Evolutionary conservation across 1,140 invertebrate species (phyloP).

Genomic region (Babylonia areolata): DNA sequence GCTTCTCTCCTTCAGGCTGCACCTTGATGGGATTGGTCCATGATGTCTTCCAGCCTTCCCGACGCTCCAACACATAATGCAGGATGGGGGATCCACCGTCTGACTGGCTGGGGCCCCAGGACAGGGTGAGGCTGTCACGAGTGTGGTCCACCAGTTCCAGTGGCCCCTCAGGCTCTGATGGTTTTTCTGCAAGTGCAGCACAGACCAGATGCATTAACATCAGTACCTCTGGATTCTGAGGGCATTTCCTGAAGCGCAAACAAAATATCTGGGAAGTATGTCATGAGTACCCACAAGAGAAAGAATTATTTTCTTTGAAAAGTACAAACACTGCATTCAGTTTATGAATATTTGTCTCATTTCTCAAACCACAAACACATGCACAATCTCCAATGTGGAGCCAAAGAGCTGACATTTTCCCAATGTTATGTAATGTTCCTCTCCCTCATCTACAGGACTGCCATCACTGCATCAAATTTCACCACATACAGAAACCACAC

Average conservation of each 20-base stretch:
- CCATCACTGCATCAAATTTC: too few species aligned
- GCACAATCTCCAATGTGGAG: too few species aligned
- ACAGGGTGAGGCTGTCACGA: slow-evolving; percentile 83
- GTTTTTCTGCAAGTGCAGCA: slow-evolving; percentile 73
- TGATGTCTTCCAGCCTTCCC: slow-evolving; percentile 58
- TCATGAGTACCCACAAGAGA: background rate
- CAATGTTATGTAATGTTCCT: too few species aligned
- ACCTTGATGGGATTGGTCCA: slow-evolving; percentile 55
- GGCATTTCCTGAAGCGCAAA: too few species aligned
- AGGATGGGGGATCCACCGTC: slow-evolving; percentile 79
- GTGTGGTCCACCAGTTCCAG: slow-evolving; percentile 80
- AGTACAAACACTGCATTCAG: too few species aligned
- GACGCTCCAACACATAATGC: slow-evolving; percentile 71
- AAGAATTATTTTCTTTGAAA: too few species aligned
- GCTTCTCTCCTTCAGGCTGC: slow-evolving; percentile 45
- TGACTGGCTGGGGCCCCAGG: slow-evolving; percentile 86
- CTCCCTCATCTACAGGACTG: too few species aligned
- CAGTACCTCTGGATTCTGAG: too few species aligned
- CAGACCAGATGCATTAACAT: background rate
- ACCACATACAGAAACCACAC: too few species aligned
- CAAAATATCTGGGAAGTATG: background rate
- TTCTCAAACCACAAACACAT: too few species aligned
- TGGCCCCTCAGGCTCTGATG: slow-evolving; percentile 93
- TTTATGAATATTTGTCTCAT: too few species aligned
- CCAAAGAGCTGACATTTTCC: too few species aligned